Base-by-base conservation (phyloP, 2,888 invertebrate species). In the Callinectes sapidus region DNA sequence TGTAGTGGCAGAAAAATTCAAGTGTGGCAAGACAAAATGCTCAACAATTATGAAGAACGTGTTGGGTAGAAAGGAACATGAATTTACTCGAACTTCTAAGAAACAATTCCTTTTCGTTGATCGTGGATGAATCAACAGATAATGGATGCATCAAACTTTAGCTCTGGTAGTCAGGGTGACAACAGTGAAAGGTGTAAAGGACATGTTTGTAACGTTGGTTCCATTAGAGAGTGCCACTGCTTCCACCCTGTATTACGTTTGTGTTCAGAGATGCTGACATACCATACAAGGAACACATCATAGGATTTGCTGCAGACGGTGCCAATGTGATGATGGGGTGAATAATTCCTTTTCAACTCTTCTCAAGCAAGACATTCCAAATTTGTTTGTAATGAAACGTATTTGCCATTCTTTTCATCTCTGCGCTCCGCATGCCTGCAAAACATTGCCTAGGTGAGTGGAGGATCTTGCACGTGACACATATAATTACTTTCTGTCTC, bases 401-500 rank as follows among this genome's bases (percentile, higher is more conserved):
- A n/a, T 81, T 18, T 85, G 92, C 42, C 42, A 42, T 6, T 42
- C 55, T 42, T 42, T 42, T 42, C 42, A 42, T 42, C 42, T 42
- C 42, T 42, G 42, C 6, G 42, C 6, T 42, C 6, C 6, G 42
- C 6, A 42, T 42, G 42, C 42, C 6, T 42, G 42, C 66, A 35
- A 71, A 35, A 54, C n/a, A 23, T 61, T 92, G 18, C 92, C 89
- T 39, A 91, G 91, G 32, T n/a, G 28, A 42, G 42, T 89, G 28
- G 89, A 89, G 55, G 91, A 89, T 35, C 10, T 92, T 32, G 55
- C 88, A 32, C 87, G 81, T 42, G 89, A 92, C 54, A 86, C 77
- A 18, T 92, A 89, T n/a, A 89, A 88, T 55, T 92, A 89, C 42
- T 89, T 92, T 28, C 39, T 48, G 89, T 92, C 92, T 81, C 92